Evolutionary conservation across 64 coral and sea anemone species (phyloP).

Genomic region (Pocillopora damicornis): DNA sequence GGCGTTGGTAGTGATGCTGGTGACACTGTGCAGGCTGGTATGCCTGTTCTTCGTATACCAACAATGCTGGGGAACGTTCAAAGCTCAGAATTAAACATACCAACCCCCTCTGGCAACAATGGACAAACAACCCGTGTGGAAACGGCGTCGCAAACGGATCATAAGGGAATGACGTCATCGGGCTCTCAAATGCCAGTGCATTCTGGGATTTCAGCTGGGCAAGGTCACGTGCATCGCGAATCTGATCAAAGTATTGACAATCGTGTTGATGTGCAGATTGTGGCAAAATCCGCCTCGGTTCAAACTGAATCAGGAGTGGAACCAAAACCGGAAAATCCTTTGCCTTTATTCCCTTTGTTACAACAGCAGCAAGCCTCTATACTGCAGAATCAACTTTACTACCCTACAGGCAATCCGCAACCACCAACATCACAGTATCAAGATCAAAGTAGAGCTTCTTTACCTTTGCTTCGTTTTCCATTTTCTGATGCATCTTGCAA

Average conservation of each 20-base stretch:
- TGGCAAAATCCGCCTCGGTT: neutral
- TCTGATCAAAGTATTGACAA: neutral
- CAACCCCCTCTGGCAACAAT: neutral
- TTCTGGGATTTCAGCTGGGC: slow-evolving; percentile 8
- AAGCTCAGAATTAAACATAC: slow-evolving; percentile 4
- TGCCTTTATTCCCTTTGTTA: neutral
- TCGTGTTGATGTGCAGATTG: neutral
- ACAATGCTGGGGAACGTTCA: slow-evolving; percentile 13
- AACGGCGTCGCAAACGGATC: slow-evolving; percentile 28
- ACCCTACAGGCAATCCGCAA: neutral
- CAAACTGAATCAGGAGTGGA: neutral
- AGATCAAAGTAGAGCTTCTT: neutral
- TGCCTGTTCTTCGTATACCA: slow-evolving; percentile 35
- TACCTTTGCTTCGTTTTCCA: slow-evolving; percentile 52
- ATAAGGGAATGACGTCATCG: neutral
- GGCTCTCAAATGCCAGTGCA: neutral
- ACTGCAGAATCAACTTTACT: neutral
- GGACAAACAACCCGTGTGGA: neutral
- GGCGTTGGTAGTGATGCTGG: neutral
- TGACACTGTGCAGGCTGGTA: neutral
- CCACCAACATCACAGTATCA: neutral
- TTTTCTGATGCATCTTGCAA: neutral
- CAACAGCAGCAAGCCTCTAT: neutral
- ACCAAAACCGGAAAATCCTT: neutral
- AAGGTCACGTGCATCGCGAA: neutral